Conservation (phyloP, 2,888 invertebrate species). For the Lasioglossum villosulum region DNA sequence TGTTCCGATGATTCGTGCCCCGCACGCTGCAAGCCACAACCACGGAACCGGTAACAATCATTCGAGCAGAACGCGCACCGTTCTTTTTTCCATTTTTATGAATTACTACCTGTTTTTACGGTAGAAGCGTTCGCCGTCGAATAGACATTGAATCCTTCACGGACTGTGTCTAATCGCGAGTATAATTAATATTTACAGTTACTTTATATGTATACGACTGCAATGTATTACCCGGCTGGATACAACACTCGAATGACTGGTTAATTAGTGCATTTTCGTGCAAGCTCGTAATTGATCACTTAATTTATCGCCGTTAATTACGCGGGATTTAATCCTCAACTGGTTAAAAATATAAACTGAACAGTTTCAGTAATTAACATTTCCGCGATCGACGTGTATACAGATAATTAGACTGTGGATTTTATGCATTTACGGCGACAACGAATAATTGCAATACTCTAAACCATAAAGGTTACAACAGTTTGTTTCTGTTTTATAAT, state of each 20-base stretch:
- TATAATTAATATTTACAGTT: background rate
- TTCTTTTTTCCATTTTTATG: background rate
- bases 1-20: background rate
- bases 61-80: background rate
- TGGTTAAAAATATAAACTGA: background rate
- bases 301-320: background rate
- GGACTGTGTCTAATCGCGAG: background rate
- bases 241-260: background rate
- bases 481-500: too few species aligned
- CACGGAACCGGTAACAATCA: background rate
- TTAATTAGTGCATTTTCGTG: slow-evolving; percentile 9
- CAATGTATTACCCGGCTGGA: background rate
- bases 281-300: background rate
- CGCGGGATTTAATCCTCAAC: background rate
- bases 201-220: background rate
- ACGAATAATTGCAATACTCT: too few species aligned
- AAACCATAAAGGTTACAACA: too few species aligned
- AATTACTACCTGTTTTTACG: background rate
- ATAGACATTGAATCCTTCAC: background rate
- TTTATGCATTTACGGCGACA: background rate
- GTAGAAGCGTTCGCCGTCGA: background rate
- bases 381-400: background rate
- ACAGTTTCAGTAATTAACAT: background rate
- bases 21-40: background rate
- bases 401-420: background rate